Percentiles rank a stretch among this genome's conserved stretches.
Conservation (phyloP, 2,797 vertebrate genomes). For the Moxostoma hubbsi region DNA sequence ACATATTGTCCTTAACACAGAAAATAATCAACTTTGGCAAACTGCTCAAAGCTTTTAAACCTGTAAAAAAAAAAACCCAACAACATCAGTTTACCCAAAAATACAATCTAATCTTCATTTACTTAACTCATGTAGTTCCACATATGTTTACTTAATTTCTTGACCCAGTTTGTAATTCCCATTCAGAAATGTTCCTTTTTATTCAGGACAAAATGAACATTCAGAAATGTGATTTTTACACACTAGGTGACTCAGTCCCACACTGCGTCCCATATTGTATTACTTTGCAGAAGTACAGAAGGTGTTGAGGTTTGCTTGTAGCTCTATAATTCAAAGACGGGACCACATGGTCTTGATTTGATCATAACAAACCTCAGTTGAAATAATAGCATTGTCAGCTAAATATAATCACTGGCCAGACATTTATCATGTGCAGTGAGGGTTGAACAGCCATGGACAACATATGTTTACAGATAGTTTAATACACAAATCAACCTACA, state of each 20-base stretch:
- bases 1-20: constrained; percentile 36
- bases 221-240: not conserved
- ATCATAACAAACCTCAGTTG: constrained; percentile 25
- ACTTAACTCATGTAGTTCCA: not conserved
- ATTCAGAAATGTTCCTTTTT: not conserved
- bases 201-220: not conserved
- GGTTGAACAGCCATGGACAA: not conserved
- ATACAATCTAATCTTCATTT: not conserved
- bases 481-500: constrained; percentile 26
- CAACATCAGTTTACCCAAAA: not conserved
- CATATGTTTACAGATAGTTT: constrained; percentile 15
- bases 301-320: not conserved
- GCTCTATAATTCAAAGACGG: constrained; percentile 7
- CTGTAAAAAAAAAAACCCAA: not conserved
- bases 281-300: not conserved
- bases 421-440: constrained; percentile 35
- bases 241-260: not conserved
- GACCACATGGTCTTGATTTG: constrained; percentile 6
- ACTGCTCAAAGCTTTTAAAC: not conserved
- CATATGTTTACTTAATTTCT: not conserved
- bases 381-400: constrained; percentile 29
- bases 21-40: constrained; percentile 19
- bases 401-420: constrained; percentile 23
- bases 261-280: not conserved
- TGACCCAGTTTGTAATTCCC: constrained; percentile 4